Base-by-base conservation (phyloP, 2,888 invertebrate genomes). In the Mimumesa dahlbomi region DNA sequence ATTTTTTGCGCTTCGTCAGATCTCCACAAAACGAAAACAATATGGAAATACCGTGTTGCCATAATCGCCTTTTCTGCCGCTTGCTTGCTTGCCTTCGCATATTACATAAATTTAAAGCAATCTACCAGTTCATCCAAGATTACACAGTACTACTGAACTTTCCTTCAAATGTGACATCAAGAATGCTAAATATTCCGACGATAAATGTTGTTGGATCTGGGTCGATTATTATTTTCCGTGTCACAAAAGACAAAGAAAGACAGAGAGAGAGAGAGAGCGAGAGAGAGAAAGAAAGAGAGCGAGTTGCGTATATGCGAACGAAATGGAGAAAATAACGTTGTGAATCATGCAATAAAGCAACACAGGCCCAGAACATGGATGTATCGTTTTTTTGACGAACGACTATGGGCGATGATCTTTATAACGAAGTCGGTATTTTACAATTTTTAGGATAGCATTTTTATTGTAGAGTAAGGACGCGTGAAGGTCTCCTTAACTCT, bases 401-500 rank as follows among this genome's bases (percentile, higher is more conserved):
- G 16, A 31, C 5, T 3, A 50, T 14, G 13, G 13, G 25, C 59
- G 52, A 48, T 6, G 31, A 34, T 50, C 53, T 25, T 5, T 56
- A 9, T 21, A 13, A 43, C 36, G 25, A 36, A 45, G 18, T 43
- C 46, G 43, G 43, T 66, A 58, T 40, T 65, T 73, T 57, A 57
- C 43, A 66, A 50, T 49, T 7, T n/a, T 11, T 73, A 73, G 59
- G 19, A 16, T 66, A 65, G 52, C 34, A 19, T 73, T 73, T 73
- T 73, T 57, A 73, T 65, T 53, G 31, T 42, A 68, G n/a, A 19
- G 18, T 65, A 68, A 67, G 61, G 16, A 48, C 42, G 61, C 57
- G 57, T 22, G 53, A 56, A 57, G 52, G 45, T 61, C 65, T 56
- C 38, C 56, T 31, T 22, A 11, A 58, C 29, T 75, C 71, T 75